A percentile compares a stretch with the other conserved stretches of the same genome.
Evolutionary conservation across 2,797 vertebrate genomes (phyloP).

Genomic region (Columba guinea): DNA sequence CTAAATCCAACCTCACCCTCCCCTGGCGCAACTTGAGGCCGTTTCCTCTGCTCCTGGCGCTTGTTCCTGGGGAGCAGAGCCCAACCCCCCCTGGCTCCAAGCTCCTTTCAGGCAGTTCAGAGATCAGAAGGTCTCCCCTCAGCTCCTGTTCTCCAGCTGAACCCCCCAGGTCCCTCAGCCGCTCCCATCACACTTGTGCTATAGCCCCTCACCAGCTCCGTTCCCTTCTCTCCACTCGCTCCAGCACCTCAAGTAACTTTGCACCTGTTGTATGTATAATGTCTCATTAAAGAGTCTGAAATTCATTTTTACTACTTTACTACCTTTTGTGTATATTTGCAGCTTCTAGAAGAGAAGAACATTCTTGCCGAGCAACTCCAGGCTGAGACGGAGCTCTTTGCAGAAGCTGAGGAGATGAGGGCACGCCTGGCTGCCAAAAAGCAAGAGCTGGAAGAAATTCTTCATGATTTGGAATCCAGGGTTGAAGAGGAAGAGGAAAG

Average conservation of each 20-base stretch:
- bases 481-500: slow-evolving; percentile 97
- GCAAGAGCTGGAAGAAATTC: slow-evolving; percentile 95
- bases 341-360: slow-evolving; percentile 96
- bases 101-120: no score
- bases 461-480: slow-evolving; percentile 93
- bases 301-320: background rate
- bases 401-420: slow-evolving; percentile 97
- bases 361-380: slow-evolving; percentile 96
- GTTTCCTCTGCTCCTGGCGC: no score
- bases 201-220: no score
- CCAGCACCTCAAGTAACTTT: background rate
- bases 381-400: slow-evolving; percentile 95
- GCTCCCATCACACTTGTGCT: no score
- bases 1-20: no score
- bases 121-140: no score
- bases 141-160: no score
- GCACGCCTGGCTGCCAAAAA: slow-evolving; percentile 93
- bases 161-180: no score
- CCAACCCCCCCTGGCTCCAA: no score
- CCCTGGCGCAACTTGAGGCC: no score
- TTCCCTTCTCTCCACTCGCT: no score
- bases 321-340: background rate
- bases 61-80: no score
- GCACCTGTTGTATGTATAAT: background rate
- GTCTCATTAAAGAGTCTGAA: background rate